phyloP scores from a whole-genome alignment of 2,797 vertebrate species.

The Smutsia temminckii region DNA sequence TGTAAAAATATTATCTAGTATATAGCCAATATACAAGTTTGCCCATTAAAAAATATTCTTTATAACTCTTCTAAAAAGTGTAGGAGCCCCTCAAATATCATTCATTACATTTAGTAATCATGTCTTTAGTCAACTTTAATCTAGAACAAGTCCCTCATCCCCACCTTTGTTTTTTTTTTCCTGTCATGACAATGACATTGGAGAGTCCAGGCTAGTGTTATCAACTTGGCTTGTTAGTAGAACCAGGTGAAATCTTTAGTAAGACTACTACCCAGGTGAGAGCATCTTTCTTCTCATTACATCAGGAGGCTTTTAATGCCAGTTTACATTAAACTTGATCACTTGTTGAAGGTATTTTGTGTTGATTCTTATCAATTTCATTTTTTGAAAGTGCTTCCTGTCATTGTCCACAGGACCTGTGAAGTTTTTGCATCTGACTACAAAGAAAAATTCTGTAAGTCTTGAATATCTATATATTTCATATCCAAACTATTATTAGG shows the following conservation, averaged over 20 bases:
- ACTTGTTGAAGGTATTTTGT: background rate
- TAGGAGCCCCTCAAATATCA: background rate
- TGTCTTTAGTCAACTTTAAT: background rate
- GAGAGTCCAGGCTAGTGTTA: background rate
- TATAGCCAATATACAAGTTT: background rate
- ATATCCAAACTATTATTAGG: background rate
- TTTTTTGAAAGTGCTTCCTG: background rate
- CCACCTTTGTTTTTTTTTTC: background rate
- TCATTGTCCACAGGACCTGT: background rate
- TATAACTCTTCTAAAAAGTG: background rate
- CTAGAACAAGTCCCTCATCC: background rate
- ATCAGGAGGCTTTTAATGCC: background rate
- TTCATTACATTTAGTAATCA: background rate
- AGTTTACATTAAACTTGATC: background rate
- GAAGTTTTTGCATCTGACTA: background rate
- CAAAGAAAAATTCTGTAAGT: background rate
- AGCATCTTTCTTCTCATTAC: background rate
- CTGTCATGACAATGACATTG: background rate
- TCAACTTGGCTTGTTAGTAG: background rate
- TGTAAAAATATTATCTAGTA: background rate
- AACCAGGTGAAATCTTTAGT: background rate
- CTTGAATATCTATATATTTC: background rate
- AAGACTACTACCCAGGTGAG: background rate
- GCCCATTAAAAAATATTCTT: constrained; percentile 12
- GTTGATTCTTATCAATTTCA: background rate